Conservation (phyloP, 2,797 vertebrate species). For the Philypnodon macrostomus region DNA sequence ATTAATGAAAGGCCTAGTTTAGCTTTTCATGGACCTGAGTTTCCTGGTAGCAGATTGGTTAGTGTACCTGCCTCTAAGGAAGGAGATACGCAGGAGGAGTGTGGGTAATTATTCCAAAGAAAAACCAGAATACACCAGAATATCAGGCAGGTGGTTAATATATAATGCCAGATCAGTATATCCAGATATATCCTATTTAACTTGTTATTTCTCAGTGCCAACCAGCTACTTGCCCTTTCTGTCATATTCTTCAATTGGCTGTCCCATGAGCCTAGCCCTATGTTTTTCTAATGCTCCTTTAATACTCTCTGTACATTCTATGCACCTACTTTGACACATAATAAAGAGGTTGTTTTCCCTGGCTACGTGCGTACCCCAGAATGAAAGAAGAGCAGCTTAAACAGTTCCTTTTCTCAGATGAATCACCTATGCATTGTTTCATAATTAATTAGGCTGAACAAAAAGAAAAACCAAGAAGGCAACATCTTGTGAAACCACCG, state of each 20-base stretch:
- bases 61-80: too few relatives aligned
- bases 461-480: conserved; percentile 56
- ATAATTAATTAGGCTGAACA: conserved; percentile 78
- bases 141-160: too few relatives aligned
- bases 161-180: too few relatives aligned
- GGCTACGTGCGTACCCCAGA: conserved; percentile 35
- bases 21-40: too few relatives aligned
- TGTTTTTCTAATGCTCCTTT: conserved; percentile 27
- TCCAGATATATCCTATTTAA: conserved; percentile 5
- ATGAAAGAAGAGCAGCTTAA: conserved; percentile 57
- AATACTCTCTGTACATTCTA: conserved; percentile 31
- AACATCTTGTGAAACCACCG: conserved; percentile 64
- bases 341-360: conserved; percentile 48
- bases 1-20: too few relatives aligned
- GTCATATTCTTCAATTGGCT: conserved; percentile 16
- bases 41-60: too few relatives aligned
- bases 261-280: conserved; percentile 17
- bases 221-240: conserved; percentile 10
- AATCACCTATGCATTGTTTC: conserved; percentile 75
- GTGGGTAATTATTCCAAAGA: too few relatives aligned
- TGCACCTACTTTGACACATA: conserved; percentile 42
- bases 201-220: conserved; percentile 4
- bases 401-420: conserved; percentile 60
- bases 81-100: too few relatives aligned
- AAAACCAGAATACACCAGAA: too few relatives aligned